Evolutionary conservation across 2,888 invertebrate genomes (phyloP).

Genomic region (Cryptophagus acutangulus): DNA sequence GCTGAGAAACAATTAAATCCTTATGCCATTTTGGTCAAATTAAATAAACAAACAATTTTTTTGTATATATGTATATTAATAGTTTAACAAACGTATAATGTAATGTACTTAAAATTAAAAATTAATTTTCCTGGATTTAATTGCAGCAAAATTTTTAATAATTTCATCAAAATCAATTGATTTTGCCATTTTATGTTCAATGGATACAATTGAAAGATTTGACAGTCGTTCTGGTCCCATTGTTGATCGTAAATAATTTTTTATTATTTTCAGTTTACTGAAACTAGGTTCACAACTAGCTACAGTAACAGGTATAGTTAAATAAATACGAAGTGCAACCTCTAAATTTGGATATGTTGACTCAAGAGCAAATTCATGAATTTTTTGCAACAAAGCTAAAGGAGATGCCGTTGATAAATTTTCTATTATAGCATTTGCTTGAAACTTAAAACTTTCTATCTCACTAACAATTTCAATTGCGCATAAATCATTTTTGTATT

Average conservation of each 20-base stretch:
- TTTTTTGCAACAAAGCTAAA: neutral
- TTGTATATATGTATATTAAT: too few species aligned
- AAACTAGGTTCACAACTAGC: neutral
- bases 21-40: too few species aligned
- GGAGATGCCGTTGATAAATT: neutral
- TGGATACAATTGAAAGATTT: neutral
- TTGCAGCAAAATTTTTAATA: too few species aligned
- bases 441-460: conserved; percentile 7
- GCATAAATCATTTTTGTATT: conserved; percentile 8
- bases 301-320: conserved; percentile 5
- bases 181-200: neutral
- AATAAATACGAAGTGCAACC: conserved; percentile 2
- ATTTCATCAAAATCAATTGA: neutral
- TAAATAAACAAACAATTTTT: too few species aligned
- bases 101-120: too few species aligned
- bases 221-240: neutral
- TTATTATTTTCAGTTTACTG: neutral
- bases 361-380: neutral
- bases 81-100: too few species aligned
- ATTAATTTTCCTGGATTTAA: too few species aligned
- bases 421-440: neutral
- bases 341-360: conserved; percentile 3
- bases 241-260: neutral
- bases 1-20: too few species aligned
- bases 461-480: conserved; percentile 8